These are phyloP conservation scores for Zaprionus camerounensis DNA, from an alignment of 1,140 invertebrate genomes.

Conservation along the genomic window DNA sequence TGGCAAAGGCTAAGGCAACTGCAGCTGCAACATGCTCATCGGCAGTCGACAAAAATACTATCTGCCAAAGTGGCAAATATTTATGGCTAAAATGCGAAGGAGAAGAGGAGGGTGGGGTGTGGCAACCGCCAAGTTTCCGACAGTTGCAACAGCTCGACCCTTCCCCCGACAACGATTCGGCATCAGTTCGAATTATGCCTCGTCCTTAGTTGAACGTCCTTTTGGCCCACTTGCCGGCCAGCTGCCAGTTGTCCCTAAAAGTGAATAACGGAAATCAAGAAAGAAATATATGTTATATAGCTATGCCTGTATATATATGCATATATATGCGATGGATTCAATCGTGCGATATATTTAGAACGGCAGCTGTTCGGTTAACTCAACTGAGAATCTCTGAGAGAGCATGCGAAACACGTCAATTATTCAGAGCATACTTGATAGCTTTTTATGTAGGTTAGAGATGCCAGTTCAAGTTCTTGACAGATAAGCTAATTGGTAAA, in stretches of 20 bases:
- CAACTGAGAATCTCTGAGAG: no score
- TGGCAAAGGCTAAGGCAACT: background rate
- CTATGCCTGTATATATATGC: background rate
- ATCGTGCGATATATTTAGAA: background rate
- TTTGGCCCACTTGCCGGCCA: slow-evolving; percentile 29
- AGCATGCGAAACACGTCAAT: no score
- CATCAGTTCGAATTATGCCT: slow-evolving; percentile 14
- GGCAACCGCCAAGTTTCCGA: slow-evolving; percentile 15
- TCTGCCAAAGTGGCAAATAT: slow-evolving; percentile 63
- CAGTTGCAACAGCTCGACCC: slow-evolving; percentile 6
- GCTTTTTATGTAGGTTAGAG: no score
- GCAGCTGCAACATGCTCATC: slow-evolving; percentile 7
- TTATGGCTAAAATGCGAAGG: slow-evolving; percentile 47
- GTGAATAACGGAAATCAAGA: background rate
- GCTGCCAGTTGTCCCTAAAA: slow-evolving; percentile 12
- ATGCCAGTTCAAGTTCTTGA: no score
- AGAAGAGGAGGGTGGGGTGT: no score
- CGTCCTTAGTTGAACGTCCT: slow-evolving; percentile 32
- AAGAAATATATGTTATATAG: background rate
- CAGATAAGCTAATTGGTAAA: no score
- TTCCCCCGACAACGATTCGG: slow-evolving; percentile 4
- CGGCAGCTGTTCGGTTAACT: background rate
- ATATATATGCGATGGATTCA: background rate
- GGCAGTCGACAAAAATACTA: slow-evolving; percentile 66
- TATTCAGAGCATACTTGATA: no score